Conservation (phyloP, 2,797 vertebrate genomes). For the Sciaenops ocellatus region DNA sequence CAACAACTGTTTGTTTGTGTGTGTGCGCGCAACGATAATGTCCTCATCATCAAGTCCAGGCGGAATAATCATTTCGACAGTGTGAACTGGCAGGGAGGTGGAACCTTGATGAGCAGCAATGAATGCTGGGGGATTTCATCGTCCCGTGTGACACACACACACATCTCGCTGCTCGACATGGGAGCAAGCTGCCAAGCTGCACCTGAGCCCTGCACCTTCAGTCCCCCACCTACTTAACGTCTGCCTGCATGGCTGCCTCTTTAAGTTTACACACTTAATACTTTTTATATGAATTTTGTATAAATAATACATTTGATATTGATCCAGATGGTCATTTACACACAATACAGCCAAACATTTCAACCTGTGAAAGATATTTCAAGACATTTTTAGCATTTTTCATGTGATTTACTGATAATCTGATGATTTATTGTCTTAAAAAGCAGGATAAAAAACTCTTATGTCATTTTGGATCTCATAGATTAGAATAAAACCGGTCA, state of each 20-base stretch:
- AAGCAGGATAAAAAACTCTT: background rate
- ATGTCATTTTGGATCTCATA: background rate
- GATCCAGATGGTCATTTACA: background rate
- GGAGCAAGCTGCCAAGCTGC: slow-evolving; percentile 45
- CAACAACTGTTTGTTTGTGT: slow-evolving; percentile 56
- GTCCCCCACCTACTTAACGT: slow-evolving; percentile 52
- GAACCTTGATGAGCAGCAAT: slow-evolving; percentile 70
- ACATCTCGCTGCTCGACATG: slow-evolving; percentile 39
- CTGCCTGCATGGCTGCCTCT: slow-evolving; percentile 40
- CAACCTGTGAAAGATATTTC: background rate
- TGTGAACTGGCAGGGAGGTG: slow-evolving; percentile 54
- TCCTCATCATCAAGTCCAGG: slow-evolving; percentile 65
- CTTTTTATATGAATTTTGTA: slow-evolving; percentile 9
- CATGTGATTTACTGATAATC: background rate
- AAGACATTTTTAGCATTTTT: background rate
- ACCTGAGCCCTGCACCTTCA: slow-evolving; percentile 67
- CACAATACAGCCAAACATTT: background rate
- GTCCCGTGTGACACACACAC: slow-evolving; percentile 59
- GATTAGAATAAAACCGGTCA: background rate
- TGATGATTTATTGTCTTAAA: background rate
- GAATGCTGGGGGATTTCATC: slow-evolving; percentile 75
- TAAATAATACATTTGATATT: background rate
- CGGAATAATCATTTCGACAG: slow-evolving; percentile 79
- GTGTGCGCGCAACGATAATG: slow-evolving; percentile 50
- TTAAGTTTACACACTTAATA: slow-evolving; percentile 6